Evolutionary conservation across 2,797 vertebrate genomes (phyloP), one percentile per base, ranked within the genome.

Genomic region (Buphagus erythrorhynchus): DNA sequence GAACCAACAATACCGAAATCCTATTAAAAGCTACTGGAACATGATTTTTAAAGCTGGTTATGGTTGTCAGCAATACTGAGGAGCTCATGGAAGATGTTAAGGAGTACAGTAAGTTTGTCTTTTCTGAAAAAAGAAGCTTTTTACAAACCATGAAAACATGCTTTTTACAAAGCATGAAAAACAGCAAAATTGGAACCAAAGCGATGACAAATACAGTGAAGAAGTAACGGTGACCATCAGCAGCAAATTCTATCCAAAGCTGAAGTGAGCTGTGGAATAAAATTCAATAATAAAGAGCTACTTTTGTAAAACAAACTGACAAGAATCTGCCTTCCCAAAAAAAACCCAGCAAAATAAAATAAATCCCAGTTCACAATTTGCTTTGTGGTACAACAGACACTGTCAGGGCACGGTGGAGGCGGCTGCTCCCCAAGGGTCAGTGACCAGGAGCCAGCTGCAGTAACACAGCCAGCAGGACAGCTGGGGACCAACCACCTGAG

Each of bases 371-470:
- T 82, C 15, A 9, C 0, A 0, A 15, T 69, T 65, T 69, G 36
- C 19, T 49, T 45, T 82, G 31, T 78, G 43, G 65, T 76, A 19
- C 43, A 25, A n/a, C 5, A 38, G 35, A 36, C 8, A 3, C 19
- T 52, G 48, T 16, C 20, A 42, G 31, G n/a, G 77, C 9, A 21
- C 10, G 42, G 76, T 2, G 36, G 12, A 77, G 26, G 9, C 0
- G 0, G 28, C 48, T 38, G 24, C 15, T 61, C 5, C 13, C 20
- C 0, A 0, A 46, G 33, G 36, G 9, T 7, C 0, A 1, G 40
- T 16, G 48, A 21, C 40, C 51, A 59, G 57, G 73, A 74, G 25
- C 21, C 57, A 31, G 16, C 52, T 33, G 38, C 65, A 38, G 46
- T 52, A 20, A 46, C 43, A 77, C 9, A 71, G 40, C 43, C 71